A percentile compares a stretch with the other conserved stretches of the same genome.
phyloP scores from a whole-genome alignment of 2,888 invertebrate genomes.

The Villa cingulata region DNA sequence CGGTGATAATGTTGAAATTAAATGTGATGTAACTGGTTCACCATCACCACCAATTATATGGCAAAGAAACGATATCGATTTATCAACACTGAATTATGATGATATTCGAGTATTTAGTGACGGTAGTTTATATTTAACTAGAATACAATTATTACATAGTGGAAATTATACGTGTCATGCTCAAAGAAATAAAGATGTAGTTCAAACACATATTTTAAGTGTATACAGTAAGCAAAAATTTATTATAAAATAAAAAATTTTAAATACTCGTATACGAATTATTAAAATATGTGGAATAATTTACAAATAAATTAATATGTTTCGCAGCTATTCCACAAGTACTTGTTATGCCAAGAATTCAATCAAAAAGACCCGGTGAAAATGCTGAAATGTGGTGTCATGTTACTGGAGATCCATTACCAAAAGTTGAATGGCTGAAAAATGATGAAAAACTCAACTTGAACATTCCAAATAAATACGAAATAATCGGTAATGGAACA shows the following conservation, averaged over 20 bases:
- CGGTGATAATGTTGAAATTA: constrained; percentile 63
- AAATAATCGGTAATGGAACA: constrained; percentile 51
- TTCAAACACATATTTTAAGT: constrained; percentile 58
- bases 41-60: constrained; percentile 58
- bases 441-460: constrained; percentile 50
- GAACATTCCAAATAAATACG: constrained; percentile 44
- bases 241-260: not conserved
- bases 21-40: constrained; percentile 59
- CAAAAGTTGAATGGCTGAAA: constrained; percentile 58
- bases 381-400: constrained; percentile 58
- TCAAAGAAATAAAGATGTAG: constrained; percentile 53
- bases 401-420: constrained; percentile 58
- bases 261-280: no score
- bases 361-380: constrained; percentile 51
- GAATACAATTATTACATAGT: constrained; percentile 57
- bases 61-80: constrained; percentile 51
- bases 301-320: not conserved
- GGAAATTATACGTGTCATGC: constrained; percentile 69
- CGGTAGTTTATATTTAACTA: constrained; percentile 57
- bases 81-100: constrained; percentile 46
- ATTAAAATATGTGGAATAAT: not conserved
- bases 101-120: constrained; percentile 56
- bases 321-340: constrained; percentile 53
- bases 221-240: constrained; percentile 51
- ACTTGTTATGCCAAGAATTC: constrained; percentile 54